phyloP scores from a whole-genome alignment of 2,888 invertebrate genomes.

The Arctia plantaginis region DNA sequence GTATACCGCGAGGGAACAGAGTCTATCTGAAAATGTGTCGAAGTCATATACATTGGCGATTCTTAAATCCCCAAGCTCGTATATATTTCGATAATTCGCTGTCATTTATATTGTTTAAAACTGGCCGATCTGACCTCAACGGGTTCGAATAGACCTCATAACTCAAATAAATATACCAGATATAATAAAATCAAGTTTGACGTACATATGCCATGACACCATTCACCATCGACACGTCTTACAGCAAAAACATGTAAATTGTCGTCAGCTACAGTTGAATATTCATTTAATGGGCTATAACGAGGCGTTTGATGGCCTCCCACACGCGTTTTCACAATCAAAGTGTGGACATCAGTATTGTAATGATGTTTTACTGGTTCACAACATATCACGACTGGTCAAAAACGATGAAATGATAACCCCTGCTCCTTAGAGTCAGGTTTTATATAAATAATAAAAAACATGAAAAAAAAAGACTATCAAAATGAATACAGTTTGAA shows the following conservation, averaged over 20 bases:
- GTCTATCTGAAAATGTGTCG: too few species aligned
- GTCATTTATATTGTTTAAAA: background rate
- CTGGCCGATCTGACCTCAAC: background rate
- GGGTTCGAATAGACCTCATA: background rate
- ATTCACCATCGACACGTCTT: conserved; percentile 18
- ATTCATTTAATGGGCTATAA: conserved; percentile 40
- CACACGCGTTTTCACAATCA: background rate
- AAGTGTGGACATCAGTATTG: background rate
- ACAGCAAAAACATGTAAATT: conserved; percentile 22
- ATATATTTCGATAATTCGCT: background rate
- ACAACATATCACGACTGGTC: background rate
- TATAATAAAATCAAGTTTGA: background rate
- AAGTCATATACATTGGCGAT: too few species aligned
- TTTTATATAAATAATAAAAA: too few species aligned
- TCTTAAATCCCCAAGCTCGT: background rate
- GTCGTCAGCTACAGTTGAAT: conserved; percentile 20
- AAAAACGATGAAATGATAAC: background rate
- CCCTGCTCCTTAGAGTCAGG: too few species aligned
- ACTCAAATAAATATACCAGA: background rate
- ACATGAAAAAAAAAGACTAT: too few species aligned
- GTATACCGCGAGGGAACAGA: too few species aligned
- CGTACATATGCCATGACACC: background rate
- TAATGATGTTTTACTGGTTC: background rate
- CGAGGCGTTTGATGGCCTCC: conserved; percentile 19
- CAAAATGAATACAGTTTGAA: too few species aligned